phyloP scores from a whole-genome alignment of 2,888 invertebrate genomes.

The Archaeoteleia sp. region DNA sequence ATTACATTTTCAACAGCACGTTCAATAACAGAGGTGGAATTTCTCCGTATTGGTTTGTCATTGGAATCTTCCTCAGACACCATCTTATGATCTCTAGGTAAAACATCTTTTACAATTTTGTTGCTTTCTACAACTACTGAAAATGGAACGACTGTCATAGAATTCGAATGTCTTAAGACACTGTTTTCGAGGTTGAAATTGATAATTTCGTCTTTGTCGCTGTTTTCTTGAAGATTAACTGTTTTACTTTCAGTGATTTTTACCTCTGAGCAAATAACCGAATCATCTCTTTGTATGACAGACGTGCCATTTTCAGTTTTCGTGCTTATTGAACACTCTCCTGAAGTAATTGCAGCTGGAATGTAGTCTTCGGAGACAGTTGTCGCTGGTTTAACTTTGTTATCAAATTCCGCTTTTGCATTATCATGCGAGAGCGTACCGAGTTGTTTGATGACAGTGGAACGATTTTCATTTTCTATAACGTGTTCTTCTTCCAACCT shows the following conservation, averaged over 20 bases:
- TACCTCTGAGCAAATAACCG: neutral
- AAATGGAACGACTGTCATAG: conserved; percentile 9
- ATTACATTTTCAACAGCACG: conserved; percentile 3
- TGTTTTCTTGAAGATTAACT: neutral
- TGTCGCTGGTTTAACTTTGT: conserved; percentile 1
- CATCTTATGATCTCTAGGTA: conserved; percentile 3
- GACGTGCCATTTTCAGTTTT: conserved; percentile 8
- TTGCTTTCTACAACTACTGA: conserved; percentile 5
- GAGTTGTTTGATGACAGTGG: conserved; percentile 44
- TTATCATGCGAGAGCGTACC: conserved; percentile 21
- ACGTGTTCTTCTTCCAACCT: conserved; percentile 9
- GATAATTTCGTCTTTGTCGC: conserved; percentile 4
- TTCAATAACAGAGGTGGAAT: conserved; percentile 30
- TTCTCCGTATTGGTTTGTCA: conserved; percentile 21
- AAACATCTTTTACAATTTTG: conserved; percentile 1
- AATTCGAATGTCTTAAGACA: conserved; percentile 19
- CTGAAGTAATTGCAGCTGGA: neutral
- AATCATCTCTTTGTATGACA: conserved; percentile 18
- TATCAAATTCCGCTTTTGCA: neutral
- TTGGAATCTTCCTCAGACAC: neutral
- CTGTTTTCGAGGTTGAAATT: conserved; percentile 1
- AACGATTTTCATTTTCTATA: conserved; percentile 33
- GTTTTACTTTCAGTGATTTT: neutral
- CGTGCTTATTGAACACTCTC: neutral
- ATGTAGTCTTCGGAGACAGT: neutral